Percentiles rank a stretch among this genome's conserved stretches.
Evolutionary conservation across 1,140 invertebrate genomes (phyloP).

Genomic region (Pseudomyrmex gracilis): DNA sequence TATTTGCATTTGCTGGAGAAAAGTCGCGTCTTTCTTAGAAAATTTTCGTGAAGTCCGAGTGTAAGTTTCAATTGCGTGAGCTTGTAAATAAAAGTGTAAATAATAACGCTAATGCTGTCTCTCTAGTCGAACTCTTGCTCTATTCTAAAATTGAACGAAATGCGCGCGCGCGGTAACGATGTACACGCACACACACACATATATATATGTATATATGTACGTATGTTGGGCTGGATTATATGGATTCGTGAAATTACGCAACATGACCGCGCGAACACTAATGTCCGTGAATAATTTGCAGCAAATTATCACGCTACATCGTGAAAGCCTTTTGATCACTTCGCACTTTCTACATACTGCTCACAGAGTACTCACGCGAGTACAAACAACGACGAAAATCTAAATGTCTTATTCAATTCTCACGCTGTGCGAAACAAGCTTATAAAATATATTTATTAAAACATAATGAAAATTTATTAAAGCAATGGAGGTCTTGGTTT

Average conservation of each 20-base stretch:
- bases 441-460: neutral
- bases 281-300: conserved; percentile 10
- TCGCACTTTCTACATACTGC: neutral
- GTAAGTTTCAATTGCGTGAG: neutral
- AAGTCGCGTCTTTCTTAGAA: no score
- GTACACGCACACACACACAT: no score
- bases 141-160: conserved; percentile 1
- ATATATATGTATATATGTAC: no score
- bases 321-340: conserved; percentile 1
- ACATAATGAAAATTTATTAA: neutral
- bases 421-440: no score
- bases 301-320: neutral
- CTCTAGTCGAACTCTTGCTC: neutral
- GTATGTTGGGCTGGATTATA: neutral
- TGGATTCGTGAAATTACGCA: neutral
- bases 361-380: neutral
- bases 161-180: neutral
- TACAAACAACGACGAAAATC: neutral
- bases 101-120: conserved; percentile 20
- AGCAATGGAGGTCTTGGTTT: no score
- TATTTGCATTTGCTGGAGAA: no score
- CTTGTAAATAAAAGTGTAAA: conserved; percentile 10
- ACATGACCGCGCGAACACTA: neutral
- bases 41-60: neutral
- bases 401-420: no score